Conservation (phyloP, 2,113 vertebrate species). For the Spilogale gracilis region DNA sequence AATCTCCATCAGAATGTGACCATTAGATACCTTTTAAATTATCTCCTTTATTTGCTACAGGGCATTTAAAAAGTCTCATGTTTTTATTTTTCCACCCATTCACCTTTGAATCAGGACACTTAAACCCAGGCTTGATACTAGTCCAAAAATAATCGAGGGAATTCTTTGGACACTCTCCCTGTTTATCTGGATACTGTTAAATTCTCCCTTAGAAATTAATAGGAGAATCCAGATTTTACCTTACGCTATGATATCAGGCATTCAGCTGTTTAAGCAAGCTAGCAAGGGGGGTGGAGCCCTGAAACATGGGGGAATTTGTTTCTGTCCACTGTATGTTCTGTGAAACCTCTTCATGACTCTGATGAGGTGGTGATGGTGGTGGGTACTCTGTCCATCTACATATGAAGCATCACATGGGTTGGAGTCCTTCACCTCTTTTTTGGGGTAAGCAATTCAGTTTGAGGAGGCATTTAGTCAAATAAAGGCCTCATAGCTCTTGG, state of each 20-base stretch:
- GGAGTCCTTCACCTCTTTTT: background rate
- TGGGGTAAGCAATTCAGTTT: background rate
- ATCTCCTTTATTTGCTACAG: background rate
- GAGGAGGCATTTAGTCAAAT: background rate
- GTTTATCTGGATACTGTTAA: background rate
- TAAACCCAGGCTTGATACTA: background rate
- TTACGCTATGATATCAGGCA: background rate
- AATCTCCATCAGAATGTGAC: background rate
- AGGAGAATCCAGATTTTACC: background rate
- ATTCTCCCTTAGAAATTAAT: background rate
- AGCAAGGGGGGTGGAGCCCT: background rate
- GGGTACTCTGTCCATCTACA: background rate
- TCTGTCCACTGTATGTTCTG: background rate
- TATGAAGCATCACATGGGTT: background rate
- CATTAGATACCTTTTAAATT: background rate
- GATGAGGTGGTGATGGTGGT: background rate
- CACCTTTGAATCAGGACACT: background rate
- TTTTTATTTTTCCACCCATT: background rate
- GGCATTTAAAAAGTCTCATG: background rate
- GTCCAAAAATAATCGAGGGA: background rate
- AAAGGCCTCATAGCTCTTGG: background rate
- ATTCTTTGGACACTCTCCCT: background rate
- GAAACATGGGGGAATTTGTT: background rate
- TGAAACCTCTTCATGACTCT: background rate
- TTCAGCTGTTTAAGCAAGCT: background rate